Conservation (phyloP, 1,140 invertebrate species). For the Steinernema feltiae region DNA sequence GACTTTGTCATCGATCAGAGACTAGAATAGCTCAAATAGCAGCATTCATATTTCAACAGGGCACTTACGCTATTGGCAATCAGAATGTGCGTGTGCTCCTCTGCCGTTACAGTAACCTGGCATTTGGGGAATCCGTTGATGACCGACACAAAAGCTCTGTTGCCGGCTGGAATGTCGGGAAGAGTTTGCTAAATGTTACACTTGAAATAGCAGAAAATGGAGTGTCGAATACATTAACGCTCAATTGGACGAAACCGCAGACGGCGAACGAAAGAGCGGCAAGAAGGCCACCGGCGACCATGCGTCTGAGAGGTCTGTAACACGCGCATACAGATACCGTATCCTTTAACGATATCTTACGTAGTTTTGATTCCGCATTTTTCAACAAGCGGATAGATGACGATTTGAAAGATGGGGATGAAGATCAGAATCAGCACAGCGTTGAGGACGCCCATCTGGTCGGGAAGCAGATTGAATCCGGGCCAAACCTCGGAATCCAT, state of each 20-base stretch:
- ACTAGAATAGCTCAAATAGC: background rate
- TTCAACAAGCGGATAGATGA: slow-evolving; percentile 51
- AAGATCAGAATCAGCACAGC: slow-evolving; percentile 26
- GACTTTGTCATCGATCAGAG: slow-evolving; percentile 1
- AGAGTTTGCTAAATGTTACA: slow-evolving; percentile 9
- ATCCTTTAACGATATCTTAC: slow-evolving; percentile 11
- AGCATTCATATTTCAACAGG: background rate
- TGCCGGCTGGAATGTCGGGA: background rate
- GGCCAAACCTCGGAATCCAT: slow-evolving; percentile 56
- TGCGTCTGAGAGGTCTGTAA: background rate
- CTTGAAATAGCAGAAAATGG: background rate
- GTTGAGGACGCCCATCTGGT: slow-evolving; percentile 71
- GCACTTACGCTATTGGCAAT: background rate
- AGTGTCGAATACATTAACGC: background rate
- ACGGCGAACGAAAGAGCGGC: slow-evolving; percentile 16
- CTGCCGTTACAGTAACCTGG: background rate
- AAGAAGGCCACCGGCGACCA: slow-evolving; percentile 17
- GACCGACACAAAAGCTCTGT: slow-evolving; percentile 1
- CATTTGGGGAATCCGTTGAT: slow-evolving; percentile 16
- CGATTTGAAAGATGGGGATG: slow-evolving; percentile 27
- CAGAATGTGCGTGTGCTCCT: background rate
- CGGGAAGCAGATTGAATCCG: slow-evolving; percentile 66
- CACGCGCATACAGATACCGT: background rate
- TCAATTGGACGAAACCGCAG: slow-evolving; percentile 17
- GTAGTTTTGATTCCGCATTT: slow-evolving; percentile 15